Base-by-base conservation (phyloP, 2,888 invertebrate genomes). In the Melolontha melolontha region DNA sequence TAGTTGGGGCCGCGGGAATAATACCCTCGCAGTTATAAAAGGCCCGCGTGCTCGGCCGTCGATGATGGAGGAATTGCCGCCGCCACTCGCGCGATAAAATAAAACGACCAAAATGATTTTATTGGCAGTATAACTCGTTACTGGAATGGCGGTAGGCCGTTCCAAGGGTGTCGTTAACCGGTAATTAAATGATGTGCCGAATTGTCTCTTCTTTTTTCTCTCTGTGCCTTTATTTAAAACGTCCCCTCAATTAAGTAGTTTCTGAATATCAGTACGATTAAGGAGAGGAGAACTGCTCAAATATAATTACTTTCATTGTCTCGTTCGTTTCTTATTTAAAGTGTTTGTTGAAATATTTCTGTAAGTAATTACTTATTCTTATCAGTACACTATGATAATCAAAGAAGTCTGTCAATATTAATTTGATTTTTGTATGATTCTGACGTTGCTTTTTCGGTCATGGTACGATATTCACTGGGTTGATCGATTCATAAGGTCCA, bases 131-230 rank as follows among this genome's bases (percentile, higher is more conserved):
- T 76, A 78, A 75, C 73, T 76, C 77, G 75, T 78, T 79, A 76
- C 77, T 77, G 77, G 76, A 77, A 79, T 79, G 70, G 59, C 59
- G 59, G 77, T 74, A 73, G 74, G 73, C 70, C 71, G 75, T 76
- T 77, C 79, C 71, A 73, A 62, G 81, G 80, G 82, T 80, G 80
- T 78, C 80, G 81, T 82, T 81, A 81, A 80, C 79, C 79, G 80
- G 79, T 81, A 81, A 81, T 81, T 81, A 82, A 82, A 81, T 79
- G 79, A 80, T 75, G 76, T 75, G 79, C 79, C 77, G 79, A 77
- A 79, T 79, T 79, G 76, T 77, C 73, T 79, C 79, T 78, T 80
- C 34, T 34, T 34, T 34, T 34, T 34, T 34, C 6, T 34, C 10
- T 34, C 34, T 34, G 8, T 34, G 34, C 34, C 34, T 34, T 34